Base-by-base conservation (phyloP, 2,888 invertebrate genomes). In the Perizoma affinitatum region DNA sequence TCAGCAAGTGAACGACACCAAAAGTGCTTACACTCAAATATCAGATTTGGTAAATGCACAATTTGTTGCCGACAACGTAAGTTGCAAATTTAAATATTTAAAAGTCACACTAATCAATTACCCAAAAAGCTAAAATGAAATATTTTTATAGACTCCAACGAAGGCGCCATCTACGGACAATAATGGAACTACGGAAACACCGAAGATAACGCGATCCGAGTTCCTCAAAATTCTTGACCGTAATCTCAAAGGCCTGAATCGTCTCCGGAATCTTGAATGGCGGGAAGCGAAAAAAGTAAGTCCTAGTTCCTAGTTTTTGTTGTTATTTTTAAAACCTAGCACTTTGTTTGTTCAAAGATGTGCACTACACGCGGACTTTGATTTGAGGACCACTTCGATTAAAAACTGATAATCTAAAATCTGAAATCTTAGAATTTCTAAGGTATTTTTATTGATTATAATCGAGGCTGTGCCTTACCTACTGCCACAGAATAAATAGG, bases 1-100 rank as follows among this genome's bases (percentile, higher is more conserved):
- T 56, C 58, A 93, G 93, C 92, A 93, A 92, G 82, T 90, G 47
- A 93, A 93, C 70, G 93, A 93, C 63, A 93, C 93, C 3, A 92
- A 90, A 77, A 93, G 92, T 73, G 93, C 92, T 6, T 92, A 90
- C 70, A 86, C 64, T 60, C 93, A 93, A 82, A 80, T 93, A 75
- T 83, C 90, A 7, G 88, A 88, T 48, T 76, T 91, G 67, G 83
- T 92, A 34, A 86, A 72, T 71, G 86, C 76, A 65, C 90, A 91
- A 74, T 91, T 93, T 72, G 67, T 76, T 10, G 87, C 89, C 71
- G 86, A 89, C 43, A 85, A 83, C 62, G 92, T 92, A 81, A 87
- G 90, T 90, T 70, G 46, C 35, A 36, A n/a, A 11, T 35, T 34
- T 4, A 6, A 4, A 7, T n/a, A 10, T 6, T 8, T 7, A 40